Conservation (phyloP, 2,888 invertebrate species). For the Folsomia candida region DNA sequence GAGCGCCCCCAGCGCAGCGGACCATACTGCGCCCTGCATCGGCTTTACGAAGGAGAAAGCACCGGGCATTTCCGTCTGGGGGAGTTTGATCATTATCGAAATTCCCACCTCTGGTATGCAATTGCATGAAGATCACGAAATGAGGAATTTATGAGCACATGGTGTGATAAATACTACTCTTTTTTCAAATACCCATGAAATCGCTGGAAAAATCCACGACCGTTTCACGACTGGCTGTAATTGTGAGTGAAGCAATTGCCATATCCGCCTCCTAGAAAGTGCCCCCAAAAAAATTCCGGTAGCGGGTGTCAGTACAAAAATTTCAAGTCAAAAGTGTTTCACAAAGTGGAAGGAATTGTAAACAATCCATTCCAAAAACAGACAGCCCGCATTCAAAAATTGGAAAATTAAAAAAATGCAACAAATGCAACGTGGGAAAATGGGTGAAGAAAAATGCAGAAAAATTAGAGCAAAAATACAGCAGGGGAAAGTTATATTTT, state of each 20-base stretch:
- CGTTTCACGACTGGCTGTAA: slow-evolving; percentile 84
- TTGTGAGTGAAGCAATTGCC: slow-evolving; percentile 85
- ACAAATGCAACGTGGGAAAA: too few relatives aligned
- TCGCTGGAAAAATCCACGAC: slow-evolving; percentile 97
- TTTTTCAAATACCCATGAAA: too few relatives aligned
- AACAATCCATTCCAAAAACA: slow-evolving; percentile 2
- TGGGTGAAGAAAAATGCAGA: too few relatives aligned
- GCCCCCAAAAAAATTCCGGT: slow-evolving; percentile 4
- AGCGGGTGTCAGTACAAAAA: slow-evolving; percentile 5
- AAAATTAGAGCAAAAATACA: too few relatives aligned
- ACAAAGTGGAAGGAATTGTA: background rate
- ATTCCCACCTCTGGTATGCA: slow-evolving; percentile 85
- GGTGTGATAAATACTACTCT: slow-evolving; percentile 58
- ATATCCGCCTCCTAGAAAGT: slow-evolving; percentile 73
- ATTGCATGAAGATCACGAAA: too few relatives aligned
- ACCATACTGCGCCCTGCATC: slow-evolving; percentile 48
- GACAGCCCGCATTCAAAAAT: slow-evolving; percentile 7
- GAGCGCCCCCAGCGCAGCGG: slow-evolving; percentile 44
- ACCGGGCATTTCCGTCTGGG: slow-evolving; percentile 67
- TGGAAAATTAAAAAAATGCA: too few relatives aligned
- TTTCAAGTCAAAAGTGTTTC: background rate
- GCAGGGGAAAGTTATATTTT: too few relatives aligned
- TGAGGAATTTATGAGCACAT: too few relatives aligned
- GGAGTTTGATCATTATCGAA: slow-evolving; percentile 75
- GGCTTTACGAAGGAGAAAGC: slow-evolving; percentile 67